Evolutionary conservation across 2,113 vertebrate species (phyloP).

Genomic region (Polypterus bichir): DNA sequence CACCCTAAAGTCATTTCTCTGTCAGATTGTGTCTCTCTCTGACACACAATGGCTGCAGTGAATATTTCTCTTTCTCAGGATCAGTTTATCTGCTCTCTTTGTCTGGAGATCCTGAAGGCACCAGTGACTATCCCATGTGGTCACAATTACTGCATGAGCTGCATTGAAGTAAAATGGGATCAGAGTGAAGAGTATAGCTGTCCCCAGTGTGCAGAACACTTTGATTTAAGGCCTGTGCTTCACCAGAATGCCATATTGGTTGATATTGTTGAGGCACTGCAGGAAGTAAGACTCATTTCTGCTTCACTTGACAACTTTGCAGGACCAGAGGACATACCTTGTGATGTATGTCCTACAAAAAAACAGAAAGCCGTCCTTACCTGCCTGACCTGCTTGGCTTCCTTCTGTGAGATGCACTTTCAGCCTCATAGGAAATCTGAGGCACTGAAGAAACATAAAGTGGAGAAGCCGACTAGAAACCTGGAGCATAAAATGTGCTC

Average conservation of each 20-base stretch:
- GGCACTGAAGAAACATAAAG: too few relatives aligned
- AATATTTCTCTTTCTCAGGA: background rate
- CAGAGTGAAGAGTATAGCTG: constrained; percentile 9
- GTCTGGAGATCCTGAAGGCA: constrained; percentile 2
- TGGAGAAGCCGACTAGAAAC: too few relatives aligned
- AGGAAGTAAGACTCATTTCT: constrained; percentile 6
- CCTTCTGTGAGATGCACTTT: too few relatives aligned
- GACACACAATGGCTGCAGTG: too few relatives aligned
- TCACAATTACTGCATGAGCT: constrained; percentile 14
- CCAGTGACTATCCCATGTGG: constrained; percentile 14
- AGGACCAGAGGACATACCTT: constrained; percentile 4
- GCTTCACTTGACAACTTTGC: background rate
- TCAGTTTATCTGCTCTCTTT: constrained; percentile 3
- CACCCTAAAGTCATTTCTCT: too few relatives aligned
- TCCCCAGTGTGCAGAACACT: background rate
- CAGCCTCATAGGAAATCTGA: too few relatives aligned
- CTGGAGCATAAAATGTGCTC: too few relatives aligned
- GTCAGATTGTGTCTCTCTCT: too few relatives aligned
- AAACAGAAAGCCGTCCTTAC: too few relatives aligned
- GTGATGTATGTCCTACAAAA: constrained; percentile 1
- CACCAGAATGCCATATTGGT: constrained; percentile 2
- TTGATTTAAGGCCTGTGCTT: constrained; percentile 6
- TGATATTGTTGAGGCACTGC: background rate
- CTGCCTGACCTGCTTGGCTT: too few relatives aligned
- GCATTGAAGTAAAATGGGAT: constrained; percentile 9